phyloP scores from a whole-genome alignment of 2,888 invertebrate species.

The Pyrrhosoma nymphula region DNA sequence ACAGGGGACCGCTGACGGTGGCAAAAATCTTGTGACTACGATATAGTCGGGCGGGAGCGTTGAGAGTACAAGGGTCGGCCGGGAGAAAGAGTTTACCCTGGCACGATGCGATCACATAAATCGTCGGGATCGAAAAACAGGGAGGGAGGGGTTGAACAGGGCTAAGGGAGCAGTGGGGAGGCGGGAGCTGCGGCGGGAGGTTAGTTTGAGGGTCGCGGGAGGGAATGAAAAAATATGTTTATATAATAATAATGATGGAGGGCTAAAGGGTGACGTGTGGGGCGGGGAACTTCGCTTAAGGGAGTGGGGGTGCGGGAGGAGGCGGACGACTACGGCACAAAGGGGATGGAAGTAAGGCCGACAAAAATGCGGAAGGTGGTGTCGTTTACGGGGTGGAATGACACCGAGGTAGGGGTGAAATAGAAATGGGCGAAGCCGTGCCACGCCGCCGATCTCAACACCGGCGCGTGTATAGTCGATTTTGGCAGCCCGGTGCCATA shows the following conservation, averaged over 20 bases:
- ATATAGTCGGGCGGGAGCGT: background rate
- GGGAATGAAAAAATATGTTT: slow-evolving; percentile 61
- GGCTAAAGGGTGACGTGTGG: background rate
- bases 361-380: background rate
- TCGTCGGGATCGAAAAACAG: slow-evolving; percentile 51
- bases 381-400: slow-evolving; percentile 38
- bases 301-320: background rate
- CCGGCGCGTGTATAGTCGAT: too few relatives aligned
- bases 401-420: background rate
- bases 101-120: slow-evolving; percentile 56
- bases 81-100: background rate
- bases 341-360: background rate
- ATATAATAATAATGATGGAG: slow-evolving; percentile 56
- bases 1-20: background rate
- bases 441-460: too few relatives aligned
- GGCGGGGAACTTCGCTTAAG: background rate
- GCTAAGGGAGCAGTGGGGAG: background rate
- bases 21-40: background rate
- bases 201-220: slow-evolving; percentile 39
- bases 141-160: background rate
- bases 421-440: background rate
- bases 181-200: background rate
- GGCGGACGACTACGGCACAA: background rate
- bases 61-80: background rate
- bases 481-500: too few relatives aligned